Conservation (phyloP, 53 echinoderm and acorn worm species). For the Holothuria scabra region DNA sequence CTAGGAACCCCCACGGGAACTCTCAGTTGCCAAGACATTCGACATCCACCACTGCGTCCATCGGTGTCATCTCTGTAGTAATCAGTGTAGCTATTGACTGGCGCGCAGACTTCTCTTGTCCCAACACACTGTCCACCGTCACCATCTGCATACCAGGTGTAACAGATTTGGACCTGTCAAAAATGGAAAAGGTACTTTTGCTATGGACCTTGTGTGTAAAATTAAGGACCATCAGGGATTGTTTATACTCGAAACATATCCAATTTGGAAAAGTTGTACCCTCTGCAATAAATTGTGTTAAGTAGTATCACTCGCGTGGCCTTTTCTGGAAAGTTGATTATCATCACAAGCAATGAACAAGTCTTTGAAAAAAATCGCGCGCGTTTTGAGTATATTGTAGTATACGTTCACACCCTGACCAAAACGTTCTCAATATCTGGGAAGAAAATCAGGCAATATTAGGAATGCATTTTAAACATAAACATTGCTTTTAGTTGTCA, state of each 20-base stretch:
- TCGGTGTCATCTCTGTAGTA: slow-evolving; percentile 12
- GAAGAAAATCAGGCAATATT: slow-evolving; percentile 8
- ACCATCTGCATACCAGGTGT: slow-evolving; percentile 4
- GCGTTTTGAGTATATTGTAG: too few relatives aligned
- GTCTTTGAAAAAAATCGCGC: too few relatives aligned
- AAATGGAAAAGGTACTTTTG: slow-evolving; percentile 11
- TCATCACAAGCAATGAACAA: too few relatives aligned
- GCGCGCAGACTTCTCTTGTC: not conserved
- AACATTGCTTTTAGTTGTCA: too few relatives aligned
- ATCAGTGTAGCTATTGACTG: slow-evolving; percentile 12
- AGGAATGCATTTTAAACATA: slow-evolving; percentile 7
- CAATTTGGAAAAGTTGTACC: too few relatives aligned
- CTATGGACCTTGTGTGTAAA: not conserved
- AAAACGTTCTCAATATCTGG: not conserved
- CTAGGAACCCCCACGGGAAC: not conserved
- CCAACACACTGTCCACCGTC: slow-evolving; percentile 4
- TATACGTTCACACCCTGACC: slow-evolving; percentile 8
- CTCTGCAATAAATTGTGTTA: too few relatives aligned
- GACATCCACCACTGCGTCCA: slow-evolving; percentile 13
- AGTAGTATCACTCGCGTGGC: too few relatives aligned
- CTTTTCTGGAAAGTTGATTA: too few relatives aligned
- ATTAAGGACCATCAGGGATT: not conserved
- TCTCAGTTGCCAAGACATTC: slow-evolving; percentile 9
- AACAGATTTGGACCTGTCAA: slow-evolving; percentile 8
- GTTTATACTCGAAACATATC: not conserved